A percentile compares a stretch with the other conserved stretches of the same genome.
phyloP scores from a whole-genome alignment of 2,113 vertebrate genomes.

The Capreolus pygargus region DNA sequence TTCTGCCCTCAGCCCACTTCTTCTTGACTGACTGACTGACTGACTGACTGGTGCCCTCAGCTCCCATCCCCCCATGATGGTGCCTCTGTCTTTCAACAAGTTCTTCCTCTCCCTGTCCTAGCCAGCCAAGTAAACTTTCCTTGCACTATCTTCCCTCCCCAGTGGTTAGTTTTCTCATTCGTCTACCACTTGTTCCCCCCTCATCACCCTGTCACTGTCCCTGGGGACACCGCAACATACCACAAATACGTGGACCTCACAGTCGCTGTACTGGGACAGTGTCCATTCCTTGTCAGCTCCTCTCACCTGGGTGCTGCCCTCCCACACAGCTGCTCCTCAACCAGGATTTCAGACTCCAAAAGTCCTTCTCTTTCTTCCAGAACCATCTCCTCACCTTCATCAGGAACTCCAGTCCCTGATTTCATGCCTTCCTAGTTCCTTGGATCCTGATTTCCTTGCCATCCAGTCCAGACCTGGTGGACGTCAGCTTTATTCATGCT shows the following conservation, averaged over 20 bases:
- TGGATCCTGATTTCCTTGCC: not conserved
- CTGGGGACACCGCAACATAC: not conserved
- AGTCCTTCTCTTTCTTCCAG: not conserved
- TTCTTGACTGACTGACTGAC: not conserved
- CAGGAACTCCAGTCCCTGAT: not conserved
- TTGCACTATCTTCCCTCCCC: not conserved
- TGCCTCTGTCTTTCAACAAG: not conserved
- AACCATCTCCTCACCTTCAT: not conserved
- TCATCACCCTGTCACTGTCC: not conserved
- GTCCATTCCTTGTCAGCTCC: not conserved
- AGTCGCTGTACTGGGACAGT: not conserved
- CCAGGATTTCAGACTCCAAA: not conserved
- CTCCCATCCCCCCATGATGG: accelerated
- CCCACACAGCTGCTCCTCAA: not conserved
- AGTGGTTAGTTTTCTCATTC: not conserved
- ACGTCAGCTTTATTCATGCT: no score
- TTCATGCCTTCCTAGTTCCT: not conserved
- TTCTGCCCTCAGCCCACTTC: accelerated
- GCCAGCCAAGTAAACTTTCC: not conserved
- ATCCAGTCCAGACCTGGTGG: not conserved
- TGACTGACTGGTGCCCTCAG: not conserved
- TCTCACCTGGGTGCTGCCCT: not conserved
- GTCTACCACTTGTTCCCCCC: not conserved
- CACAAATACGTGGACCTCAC: not conserved
- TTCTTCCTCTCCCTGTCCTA: not conserved